Conservation (phyloP, 2,113 vertebrate species). For the Lepisosteus osseus region DNA sequence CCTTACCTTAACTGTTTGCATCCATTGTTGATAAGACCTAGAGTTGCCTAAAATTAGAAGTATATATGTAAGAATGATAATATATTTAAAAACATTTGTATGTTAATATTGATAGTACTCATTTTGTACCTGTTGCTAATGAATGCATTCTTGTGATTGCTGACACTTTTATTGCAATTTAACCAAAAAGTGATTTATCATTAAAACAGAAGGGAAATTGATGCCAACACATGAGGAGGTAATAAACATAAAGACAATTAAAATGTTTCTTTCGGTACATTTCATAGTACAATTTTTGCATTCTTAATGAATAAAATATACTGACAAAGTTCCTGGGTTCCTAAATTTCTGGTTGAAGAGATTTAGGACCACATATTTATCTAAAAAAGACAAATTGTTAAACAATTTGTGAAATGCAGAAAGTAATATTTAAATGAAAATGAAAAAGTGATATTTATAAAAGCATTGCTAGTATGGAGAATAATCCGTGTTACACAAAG, state of each 20-base stretch:
- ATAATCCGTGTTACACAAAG: no score
- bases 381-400: background rate
- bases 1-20: slow-evolving; percentile 90
- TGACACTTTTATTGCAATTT: no score
- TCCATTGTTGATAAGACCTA: slow-evolving; percentile 90
- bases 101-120: no score
- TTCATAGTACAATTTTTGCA: no score
- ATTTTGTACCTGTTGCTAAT: background rate
- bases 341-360: background rate
- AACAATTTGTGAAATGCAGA: background rate
- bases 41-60: slow-evolving; percentile 74
- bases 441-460: background rate
- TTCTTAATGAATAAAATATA: no score
- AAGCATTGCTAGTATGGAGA: no score
- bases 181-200: no score
- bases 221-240: no score
- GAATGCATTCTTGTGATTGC: no score
- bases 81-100: background rate
- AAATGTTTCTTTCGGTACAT: no score
- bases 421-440: background rate
- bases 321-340: background rate
- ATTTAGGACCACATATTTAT: background rate
- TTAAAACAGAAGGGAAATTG: no score
- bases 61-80: background rate
- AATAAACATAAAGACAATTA: no score